phyloP scores from a whole-genome alignment of 2,797 vertebrate species.

The Allobates femoralis region DNA sequence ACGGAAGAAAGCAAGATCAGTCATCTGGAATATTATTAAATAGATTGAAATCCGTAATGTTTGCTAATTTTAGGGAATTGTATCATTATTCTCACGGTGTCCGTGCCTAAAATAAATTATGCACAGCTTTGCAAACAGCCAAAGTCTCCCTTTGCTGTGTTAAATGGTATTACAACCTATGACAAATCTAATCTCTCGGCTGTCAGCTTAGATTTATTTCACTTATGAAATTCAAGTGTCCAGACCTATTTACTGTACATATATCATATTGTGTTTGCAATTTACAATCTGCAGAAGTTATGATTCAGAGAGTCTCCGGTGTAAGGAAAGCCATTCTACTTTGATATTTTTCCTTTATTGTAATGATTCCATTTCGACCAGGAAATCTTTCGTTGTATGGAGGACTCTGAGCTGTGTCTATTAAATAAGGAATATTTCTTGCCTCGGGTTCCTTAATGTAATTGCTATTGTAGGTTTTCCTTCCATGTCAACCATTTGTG shows the following conservation, averaged over 20 bases:
- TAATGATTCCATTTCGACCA: constrained; percentile 25
- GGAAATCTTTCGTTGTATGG: neutral
- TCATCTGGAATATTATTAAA: neutral
- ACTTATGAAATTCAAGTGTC: constrained; percentile 59
- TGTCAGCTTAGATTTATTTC: constrained; percentile 62
- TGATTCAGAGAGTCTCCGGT: constrained; percentile 39
- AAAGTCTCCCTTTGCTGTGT: constrained; percentile 49
- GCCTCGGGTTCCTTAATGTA: neutral
- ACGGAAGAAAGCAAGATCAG: neutral
- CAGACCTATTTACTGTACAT: constrained; percentile 54
- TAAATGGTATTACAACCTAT: constrained; percentile 63
- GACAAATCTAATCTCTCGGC: constrained; percentile 62
- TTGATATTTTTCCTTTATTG: constrained; percentile 42
- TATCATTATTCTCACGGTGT: constrained; percentile 31
- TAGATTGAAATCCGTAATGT: neutral
- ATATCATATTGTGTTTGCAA: constrained; percentile 51
- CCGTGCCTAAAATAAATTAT: constrained; percentile 56
- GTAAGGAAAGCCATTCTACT: constrained; percentile 23
- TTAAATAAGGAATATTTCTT: neutral
- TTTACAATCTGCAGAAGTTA: constrained; percentile 50
- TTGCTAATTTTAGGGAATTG: constrained; percentile 19
- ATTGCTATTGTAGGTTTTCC: neutral
- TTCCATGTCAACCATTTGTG: neutral
- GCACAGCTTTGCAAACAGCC: constrained; percentile 49
- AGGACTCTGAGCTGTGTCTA: neutral